Conservation (phyloP, 2,113 vertebrate genomes). For the Bolborhynchus lineola region DNA sequence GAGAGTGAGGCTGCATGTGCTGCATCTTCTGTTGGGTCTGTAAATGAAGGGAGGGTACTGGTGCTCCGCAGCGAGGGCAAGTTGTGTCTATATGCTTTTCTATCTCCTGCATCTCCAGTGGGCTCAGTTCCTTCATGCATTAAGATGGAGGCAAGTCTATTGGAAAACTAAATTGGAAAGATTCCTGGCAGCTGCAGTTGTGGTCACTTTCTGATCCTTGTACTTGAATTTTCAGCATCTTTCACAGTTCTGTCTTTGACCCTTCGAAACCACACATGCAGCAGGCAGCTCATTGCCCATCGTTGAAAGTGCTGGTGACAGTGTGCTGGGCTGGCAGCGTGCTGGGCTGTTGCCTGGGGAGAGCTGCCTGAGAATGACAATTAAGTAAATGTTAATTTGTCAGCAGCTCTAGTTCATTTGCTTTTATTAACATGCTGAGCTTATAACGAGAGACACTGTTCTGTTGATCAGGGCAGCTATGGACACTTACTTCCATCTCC, state of each 20-base stretch:
- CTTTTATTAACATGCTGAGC: not conserved
- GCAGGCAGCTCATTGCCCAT: not conserved
- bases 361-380: not conserved
- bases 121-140: fast-evolving
- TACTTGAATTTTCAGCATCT: not conserved
- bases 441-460: not conserved
- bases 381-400: not conserved
- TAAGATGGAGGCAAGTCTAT: not conserved
- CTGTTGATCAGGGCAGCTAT: not conserved
- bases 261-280: not conserved
- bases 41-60: not conserved
- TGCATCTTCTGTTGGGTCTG: fast-evolving
- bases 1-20: fast-evolving
- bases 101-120: fast-evolving
- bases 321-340: not conserved
- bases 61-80: not conserved
- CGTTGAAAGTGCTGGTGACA: not conserved
- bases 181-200: not conserved
- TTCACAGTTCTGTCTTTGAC: not conserved
- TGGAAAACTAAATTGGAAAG: not conserved
- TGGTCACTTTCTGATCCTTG: not conserved
- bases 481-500: not conserved
- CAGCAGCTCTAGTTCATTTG: not conserved
- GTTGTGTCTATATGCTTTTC: not conserved
- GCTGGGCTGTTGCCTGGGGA: not conserved